Percentiles rank a stretch among this genome's conserved stretches.
phyloP scores from a whole-genome alignment of 2,113 vertebrate genomes.

The Leiothrix lutea region DNA sequence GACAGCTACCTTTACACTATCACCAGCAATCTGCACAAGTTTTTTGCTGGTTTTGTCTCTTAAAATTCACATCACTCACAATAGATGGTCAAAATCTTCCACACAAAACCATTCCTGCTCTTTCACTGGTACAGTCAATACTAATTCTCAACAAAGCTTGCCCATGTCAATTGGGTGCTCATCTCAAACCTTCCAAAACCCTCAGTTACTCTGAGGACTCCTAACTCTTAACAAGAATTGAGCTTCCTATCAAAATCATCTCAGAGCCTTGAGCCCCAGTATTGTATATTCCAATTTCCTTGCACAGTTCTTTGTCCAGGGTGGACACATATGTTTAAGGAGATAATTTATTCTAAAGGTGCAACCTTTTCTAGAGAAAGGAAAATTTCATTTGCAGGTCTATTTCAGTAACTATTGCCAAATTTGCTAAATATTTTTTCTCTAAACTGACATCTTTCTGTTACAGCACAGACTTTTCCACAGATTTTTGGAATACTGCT shows the following conservation, averaged over 20 bases:
- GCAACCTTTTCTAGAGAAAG: neutral
- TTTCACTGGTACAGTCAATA: neutral
- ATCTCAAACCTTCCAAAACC: neutral
- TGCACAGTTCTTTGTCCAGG: neutral
- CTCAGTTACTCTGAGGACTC: neutral
- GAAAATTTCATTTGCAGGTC: neutral
- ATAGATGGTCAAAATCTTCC: neutral
- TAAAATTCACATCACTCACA: neutral
- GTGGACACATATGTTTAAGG: neutral
- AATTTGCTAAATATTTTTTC: constrained; percentile 21
- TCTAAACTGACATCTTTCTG: neutral
- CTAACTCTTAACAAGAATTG: neutral
- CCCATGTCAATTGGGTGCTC: neutral
- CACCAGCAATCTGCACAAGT: neutral
- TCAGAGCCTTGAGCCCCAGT: neutral
- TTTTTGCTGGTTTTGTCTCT: neutral
- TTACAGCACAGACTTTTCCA: constrained; percentile 16
- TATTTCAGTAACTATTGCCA: neutral
- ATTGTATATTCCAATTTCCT: neutral
- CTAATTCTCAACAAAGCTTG: neutral
- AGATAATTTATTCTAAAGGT: neutral
- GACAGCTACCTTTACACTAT: neutral
- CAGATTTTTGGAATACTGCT: constrained; percentile 11
- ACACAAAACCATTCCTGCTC: neutral
- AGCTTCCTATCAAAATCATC: neutral